Percentiles rank a stretch among this genome's conserved stretches.
These are phyloP conservation scores for Dorcus parallelipipedus DNA, from an alignment of 2,888 invertebrate species.

Conservation along the genomic window DNA sequence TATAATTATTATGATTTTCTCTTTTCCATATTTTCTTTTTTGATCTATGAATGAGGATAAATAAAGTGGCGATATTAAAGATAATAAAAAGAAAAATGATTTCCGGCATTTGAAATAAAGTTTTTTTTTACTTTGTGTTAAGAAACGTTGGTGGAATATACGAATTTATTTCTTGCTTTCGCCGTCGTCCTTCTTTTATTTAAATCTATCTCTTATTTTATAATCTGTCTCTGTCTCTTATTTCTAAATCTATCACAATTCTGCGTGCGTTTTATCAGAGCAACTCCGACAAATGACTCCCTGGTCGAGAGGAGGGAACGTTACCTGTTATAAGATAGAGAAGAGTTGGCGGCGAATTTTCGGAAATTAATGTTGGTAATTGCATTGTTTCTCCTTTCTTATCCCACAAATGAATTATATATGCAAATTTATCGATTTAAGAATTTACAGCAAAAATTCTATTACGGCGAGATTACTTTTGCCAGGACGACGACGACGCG, in stretches of 20 bases:
- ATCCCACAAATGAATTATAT: conserved; percentile 9
- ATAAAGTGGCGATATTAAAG: no score
- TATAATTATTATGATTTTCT: no score
- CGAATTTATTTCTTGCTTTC: neutral
- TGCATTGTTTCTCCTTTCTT: conserved; percentile 15
- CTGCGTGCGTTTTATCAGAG: conserved; percentile 48
- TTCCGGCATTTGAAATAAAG: no score
- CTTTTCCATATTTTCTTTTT: no score
- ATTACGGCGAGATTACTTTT: conserved; percentile 11
- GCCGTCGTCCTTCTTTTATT: conserved; percentile 34
- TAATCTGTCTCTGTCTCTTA: conserved; percentile 46
- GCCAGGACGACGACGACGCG: no score
- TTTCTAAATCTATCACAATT: conserved; percentile 49
- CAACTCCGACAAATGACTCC: conserved; percentile 47
- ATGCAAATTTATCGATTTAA: conserved; percentile 15
- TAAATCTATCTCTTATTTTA: conserved; percentile 46
- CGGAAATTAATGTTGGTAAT: conserved; percentile 17
- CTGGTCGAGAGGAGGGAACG: conserved; percentile 9
- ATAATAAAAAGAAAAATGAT: no score
- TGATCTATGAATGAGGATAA: no score
- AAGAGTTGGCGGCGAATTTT: conserved; percentile 16
- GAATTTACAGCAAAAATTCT: conserved; percentile 15
- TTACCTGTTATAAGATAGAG: conserved; percentile 3
- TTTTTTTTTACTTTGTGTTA: no score
- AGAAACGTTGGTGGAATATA: conserved; percentile 20